phyloP scores from a whole-genome alignment of 1,140 invertebrate genomes.

The Globodera rostochiensis region DNA sequence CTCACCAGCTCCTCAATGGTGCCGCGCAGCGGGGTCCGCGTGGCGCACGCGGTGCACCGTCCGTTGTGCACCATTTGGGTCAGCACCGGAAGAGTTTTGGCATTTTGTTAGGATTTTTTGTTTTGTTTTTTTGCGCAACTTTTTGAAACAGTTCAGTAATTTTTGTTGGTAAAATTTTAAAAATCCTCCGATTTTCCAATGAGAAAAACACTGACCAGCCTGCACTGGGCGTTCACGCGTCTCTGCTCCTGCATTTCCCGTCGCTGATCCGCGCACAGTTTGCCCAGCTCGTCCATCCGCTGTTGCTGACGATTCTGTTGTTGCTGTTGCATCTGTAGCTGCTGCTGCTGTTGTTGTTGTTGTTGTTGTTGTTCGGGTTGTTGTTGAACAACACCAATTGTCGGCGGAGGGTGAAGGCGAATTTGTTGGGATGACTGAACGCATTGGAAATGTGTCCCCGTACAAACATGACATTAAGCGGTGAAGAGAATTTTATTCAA shows the following conservation, averaged over 20 bases:
- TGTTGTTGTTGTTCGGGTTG: neutral
- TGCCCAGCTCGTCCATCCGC: slow-evolving; percentile 14
- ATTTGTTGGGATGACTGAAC: neutral
- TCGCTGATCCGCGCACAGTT: slow-evolving; percentile 21
- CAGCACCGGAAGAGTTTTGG: slow-evolving; percentile 13
- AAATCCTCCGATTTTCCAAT: neutral
- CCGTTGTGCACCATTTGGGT: slow-evolving; percentile 19
- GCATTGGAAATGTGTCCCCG: too few relatives aligned
- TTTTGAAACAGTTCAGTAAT: too few relatives aligned
- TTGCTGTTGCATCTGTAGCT: slow-evolving; percentile 6
- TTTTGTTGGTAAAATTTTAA: too few relatives aligned
- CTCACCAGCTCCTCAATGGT: slow-evolving; percentile 22
- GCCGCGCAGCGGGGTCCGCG: slow-evolving; percentile 10
- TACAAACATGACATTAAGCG: too few relatives aligned
- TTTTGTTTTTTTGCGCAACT: neutral
- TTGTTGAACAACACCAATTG: neutral
- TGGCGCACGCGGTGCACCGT: slow-evolving; percentile 19
- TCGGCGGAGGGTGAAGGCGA: neutral
- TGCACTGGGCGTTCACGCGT: slow-evolving; percentile 20
- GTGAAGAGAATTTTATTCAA: too few relatives aligned
- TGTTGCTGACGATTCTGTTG: slow-evolving; percentile 10
- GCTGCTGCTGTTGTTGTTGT: neutral
- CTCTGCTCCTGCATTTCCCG: slow-evolving; percentile 20
- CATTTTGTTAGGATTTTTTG: neutral
- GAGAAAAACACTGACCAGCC: slow-evolving; percentile 10